A percentile compares a stretch with the other conserved stretches of the same genome.
phyloP scores from a whole-genome alignment of 2,113 vertebrate species.

The Turnix velox region DNA sequence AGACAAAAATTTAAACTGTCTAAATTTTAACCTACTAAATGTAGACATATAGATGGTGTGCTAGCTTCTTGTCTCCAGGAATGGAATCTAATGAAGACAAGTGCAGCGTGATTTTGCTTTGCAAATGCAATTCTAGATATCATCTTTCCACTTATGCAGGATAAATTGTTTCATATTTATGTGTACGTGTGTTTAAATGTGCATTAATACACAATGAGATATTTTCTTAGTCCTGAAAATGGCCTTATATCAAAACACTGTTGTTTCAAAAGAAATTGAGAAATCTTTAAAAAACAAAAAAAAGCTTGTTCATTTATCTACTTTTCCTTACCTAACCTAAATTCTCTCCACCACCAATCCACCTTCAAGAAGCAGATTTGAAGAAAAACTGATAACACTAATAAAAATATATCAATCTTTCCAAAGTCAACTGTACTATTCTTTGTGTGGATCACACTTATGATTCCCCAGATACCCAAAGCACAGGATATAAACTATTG shows the following conservation, averaged over 20 bases:
- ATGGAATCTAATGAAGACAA: conserved; percentile 12
- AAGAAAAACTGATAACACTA: neutral
- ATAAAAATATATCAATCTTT: neutral
- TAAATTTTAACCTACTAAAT: neutral
- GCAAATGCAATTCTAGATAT: conserved; percentile 5
- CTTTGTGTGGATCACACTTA: neutral
- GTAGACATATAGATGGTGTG: neutral
- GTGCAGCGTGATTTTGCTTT: neutral
- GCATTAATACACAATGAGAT: neutral
- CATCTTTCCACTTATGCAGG: neutral
- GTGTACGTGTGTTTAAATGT: neutral
- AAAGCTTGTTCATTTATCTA: neutral
- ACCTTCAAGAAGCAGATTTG: neutral
- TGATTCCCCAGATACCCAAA: neutral
- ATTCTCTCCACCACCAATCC: neutral
- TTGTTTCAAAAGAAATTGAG: neutral
- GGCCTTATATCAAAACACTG: neutral
- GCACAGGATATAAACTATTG: neutral
- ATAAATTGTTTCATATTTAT: neutral
- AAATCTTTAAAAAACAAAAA: too few species aligned
- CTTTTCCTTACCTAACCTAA: neutral
- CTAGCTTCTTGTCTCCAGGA: neutral
- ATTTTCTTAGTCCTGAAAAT: neutral
- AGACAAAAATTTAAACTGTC: conserved; percentile 9
- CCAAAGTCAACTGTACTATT: neutral